phyloP scores from a whole-genome alignment of 2,888 invertebrate genomes.

The Cryptocephalus moraei region DNA sequence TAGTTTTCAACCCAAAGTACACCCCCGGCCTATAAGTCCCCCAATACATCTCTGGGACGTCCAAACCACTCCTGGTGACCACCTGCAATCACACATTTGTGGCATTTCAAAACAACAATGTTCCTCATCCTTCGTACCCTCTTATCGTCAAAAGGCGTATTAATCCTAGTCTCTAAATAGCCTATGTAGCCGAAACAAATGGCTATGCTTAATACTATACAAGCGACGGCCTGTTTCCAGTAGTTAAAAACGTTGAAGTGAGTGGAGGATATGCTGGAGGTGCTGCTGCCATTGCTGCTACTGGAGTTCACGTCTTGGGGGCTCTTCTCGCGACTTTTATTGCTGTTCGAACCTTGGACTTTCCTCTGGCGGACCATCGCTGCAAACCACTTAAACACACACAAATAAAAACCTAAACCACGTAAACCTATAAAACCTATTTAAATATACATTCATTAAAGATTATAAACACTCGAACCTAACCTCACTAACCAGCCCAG shows the following conservation, averaged over 20 bases:
- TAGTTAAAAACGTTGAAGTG: constrained; percentile 22
- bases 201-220: constrained; percentile 56
- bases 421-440: too few relatives aligned
- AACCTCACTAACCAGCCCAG: too few relatives aligned
- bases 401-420: too few relatives aligned
- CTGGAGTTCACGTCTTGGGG: constrained; percentile 31
- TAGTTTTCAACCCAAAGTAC: constrained; percentile 85
- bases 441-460: too few relatives aligned
- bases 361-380: not conserved
- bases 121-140: not conserved
- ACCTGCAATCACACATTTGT: constrained; percentile 41
- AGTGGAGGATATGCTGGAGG: constrained; percentile 21
- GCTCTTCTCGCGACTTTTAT: constrained; percentile 12
- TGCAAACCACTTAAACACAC: not conserved
- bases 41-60: constrained; percentile 79
- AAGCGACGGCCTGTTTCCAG: constrained; percentile 54
- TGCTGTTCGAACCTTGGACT: constrained; percentile 3
- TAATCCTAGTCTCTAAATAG: constrained; percentile 79
- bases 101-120: not conserved
- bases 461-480: too few relatives aligned
- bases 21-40: constrained; percentile 83
- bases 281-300: constrained; percentile 35
- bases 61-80: constrained; percentile 56
- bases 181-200: constrained; percentile 69
- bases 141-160: constrained; percentile 70